These are phyloP conservation scores for Tragelaphus imberbis DNA, from an alignment of 2,113 vertebrate species.

Conservation along the genomic window DNA sequence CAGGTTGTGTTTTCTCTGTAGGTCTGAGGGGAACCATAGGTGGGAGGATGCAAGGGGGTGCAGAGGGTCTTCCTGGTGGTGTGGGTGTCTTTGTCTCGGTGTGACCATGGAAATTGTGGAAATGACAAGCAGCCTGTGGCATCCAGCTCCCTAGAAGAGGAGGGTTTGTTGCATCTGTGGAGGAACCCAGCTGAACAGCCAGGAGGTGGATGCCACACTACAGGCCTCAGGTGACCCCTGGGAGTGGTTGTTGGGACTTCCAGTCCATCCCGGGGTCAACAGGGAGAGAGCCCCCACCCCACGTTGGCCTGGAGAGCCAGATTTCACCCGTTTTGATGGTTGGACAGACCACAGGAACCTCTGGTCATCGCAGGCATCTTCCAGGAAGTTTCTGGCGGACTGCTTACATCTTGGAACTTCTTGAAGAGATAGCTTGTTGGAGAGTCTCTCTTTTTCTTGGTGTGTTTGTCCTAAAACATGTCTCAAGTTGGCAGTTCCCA, in stretches of 20 bases:
- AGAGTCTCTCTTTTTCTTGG: not conserved
- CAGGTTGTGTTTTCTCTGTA: not conserved
- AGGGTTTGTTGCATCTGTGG: not conserved
- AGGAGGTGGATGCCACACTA: not conserved
- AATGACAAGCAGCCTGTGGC: not conserved
- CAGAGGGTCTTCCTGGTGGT: too few species aligned
- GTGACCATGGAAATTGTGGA: not conserved
- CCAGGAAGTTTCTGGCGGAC: not conserved
- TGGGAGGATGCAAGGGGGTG: not conserved
- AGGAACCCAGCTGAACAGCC: not conserved
- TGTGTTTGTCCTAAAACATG: not conserved
- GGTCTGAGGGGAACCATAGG: not conserved
- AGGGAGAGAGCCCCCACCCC: not conserved
- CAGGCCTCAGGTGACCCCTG: not conserved
- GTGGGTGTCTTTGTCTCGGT: not conserved
- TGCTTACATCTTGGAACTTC: not conserved
- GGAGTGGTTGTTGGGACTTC: not conserved
- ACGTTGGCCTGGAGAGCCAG: not conserved
- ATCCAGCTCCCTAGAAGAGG: not conserved
- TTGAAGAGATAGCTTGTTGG: not conserved
- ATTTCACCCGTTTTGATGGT: not conserved
- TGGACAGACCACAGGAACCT: not conserved
- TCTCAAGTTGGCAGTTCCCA: not conserved
- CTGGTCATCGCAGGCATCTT: accelerated
- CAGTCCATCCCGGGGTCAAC: accelerated